These are phyloP conservation scores for Helicolenus hilgendorfi DNA, from an alignment of 2,797 vertebrate species.

Conservation along the genomic window DNA sequence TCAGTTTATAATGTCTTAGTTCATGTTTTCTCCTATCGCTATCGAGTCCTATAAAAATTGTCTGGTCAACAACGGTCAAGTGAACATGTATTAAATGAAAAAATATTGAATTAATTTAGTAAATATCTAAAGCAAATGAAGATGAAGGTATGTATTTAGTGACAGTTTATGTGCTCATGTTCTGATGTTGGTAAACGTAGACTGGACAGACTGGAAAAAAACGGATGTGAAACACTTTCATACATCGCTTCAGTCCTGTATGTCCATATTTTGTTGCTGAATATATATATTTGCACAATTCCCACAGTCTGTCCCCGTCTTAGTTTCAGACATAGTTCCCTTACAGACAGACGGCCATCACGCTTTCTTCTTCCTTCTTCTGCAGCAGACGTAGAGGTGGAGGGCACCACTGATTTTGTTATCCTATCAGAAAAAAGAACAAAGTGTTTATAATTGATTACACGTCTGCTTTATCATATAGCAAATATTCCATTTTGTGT, in stretches of 20 bases:
- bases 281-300: background rate
- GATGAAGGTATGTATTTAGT: background rate
- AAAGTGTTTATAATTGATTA: background rate
- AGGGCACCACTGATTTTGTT: background rate
- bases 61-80: background rate
- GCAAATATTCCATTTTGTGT: background rate
- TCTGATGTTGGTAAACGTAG: background rate
- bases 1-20: background rate
- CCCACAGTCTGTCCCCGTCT: background rate
- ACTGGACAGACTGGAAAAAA: background rate
- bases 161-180: too few species aligned
- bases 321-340: constrained; percentile 12
- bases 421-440: constrained; percentile 8
- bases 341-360: background rate
- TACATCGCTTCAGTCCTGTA: background rate
- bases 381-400: background rate
- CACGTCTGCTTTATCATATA: background rate
- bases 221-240: constrained; percentile 18
- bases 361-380: background rate
- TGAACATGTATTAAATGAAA: background rate
- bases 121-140: background rate
- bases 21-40: background rate
- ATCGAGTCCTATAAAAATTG: background rate
- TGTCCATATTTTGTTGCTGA: constrained; percentile 9
- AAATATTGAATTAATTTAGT: background rate